phyloP scores from a whole-genome alignment of 2,888 invertebrate genomes.

The Chrysotoxum bicinctum region DNA sequence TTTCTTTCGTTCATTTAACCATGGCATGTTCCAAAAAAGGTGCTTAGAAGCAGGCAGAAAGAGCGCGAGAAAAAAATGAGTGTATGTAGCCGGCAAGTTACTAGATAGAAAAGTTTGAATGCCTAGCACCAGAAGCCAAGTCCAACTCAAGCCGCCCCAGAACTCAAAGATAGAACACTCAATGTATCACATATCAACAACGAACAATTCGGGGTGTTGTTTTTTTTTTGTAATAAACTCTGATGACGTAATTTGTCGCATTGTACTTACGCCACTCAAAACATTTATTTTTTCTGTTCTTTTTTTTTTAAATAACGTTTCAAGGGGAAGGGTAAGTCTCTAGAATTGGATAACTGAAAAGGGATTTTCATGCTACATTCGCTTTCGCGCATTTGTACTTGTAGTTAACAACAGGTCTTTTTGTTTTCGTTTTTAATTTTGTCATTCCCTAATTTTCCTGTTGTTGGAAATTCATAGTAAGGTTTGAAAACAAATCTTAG shows the following conservation, averaged over 20 bases:
- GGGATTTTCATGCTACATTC: slow-evolving; percentile 17
- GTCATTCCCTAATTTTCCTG: slow-evolving; percentile 19
- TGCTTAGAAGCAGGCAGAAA: slow-evolving; percentile 46
- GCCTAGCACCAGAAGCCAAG: neutral
- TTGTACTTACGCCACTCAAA: slow-evolving; percentile 33
- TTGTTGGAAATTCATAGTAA: slow-evolving; percentile 29
- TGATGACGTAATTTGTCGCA: slow-evolving; percentile 65
- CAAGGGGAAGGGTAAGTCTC: neutral
- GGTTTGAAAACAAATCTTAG: neutral
- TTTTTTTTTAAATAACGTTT: too few species aligned
- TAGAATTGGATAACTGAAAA: neutral
- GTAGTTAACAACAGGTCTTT: slow-evolving; percentile 34
- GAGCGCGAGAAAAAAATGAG: slow-evolving; percentile 21
- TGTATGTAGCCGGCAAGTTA: slow-evolving; percentile 6
- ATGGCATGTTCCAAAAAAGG: slow-evolving; percentile 50
- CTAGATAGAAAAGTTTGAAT: slow-evolving; percentile 16
- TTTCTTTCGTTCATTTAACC: slow-evolving; percentile 66
- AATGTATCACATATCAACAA: slow-evolving; percentile 20
- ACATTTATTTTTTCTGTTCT: too few species aligned
- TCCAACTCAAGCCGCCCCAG: slow-evolving; percentile 13
- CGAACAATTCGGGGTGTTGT: slow-evolving; percentile 46
- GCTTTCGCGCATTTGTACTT: slow-evolving; percentile 24
- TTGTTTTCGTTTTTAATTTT: slow-evolving; percentile 28
- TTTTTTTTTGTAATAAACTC: slow-evolving; percentile 33
- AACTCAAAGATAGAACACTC: neutral